Evolutionary conservation across 2,888 invertebrate species (phyloP).

Genomic region (Ctenicera cuprea): DNA sequence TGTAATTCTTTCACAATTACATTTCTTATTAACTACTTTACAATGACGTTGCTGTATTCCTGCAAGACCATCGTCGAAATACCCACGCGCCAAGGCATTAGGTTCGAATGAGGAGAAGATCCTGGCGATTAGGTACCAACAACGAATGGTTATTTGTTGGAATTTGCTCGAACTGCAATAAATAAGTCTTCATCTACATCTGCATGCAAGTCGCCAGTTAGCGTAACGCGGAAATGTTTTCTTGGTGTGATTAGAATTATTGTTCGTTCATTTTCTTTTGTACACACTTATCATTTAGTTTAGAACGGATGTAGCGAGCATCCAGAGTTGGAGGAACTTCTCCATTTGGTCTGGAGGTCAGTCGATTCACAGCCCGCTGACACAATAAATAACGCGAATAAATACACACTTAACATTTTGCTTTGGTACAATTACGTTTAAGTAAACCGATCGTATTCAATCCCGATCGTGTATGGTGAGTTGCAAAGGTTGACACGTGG

Average conservation of each 20-base stretch:
- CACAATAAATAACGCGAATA: slow-evolving; percentile 58
- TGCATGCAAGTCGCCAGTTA: slow-evolving; percentile 38
- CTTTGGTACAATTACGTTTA: slow-evolving; percentile 55
- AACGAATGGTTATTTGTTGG: slow-evolving; percentile 45
- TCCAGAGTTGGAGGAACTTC: slow-evolving; percentile 14
- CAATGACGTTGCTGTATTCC: slow-evolving; percentile 53
- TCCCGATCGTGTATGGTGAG: slow-evolving; percentile 84
- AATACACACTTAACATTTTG: slow-evolving; percentile 48
- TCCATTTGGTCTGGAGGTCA: slow-evolving; percentile 54
- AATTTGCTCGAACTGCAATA: slow-evolving; percentile 46
- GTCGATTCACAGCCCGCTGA: slow-evolving; percentile 63
- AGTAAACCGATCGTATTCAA: slow-evolving; percentile 56
- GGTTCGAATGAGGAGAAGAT: slow-evolving; percentile 32
- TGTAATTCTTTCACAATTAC: slow-evolving; percentile 65
- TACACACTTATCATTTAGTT: slow-evolving; percentile 14
- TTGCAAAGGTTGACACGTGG: slow-evolving; percentile 79
- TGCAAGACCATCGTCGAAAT: slow-evolving; percentile 48
- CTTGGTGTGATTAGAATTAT: slow-evolving; percentile 26
- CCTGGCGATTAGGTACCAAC: slow-evolving; percentile 41
- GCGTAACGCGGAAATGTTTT: slow-evolving; percentile 40
- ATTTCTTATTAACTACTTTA: slow-evolving; percentile 59
- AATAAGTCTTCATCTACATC: slow-evolving; percentile 44
- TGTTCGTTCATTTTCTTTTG: slow-evolving; percentile 16
- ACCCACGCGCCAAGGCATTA: slow-evolving; percentile 53
- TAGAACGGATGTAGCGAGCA: slow-evolving; percentile 33